These are phyloP conservation scores for Galerucella nymphaeae DNA, from an alignment of 2,888 invertebrate species.

Conservation along the genomic window DNA sequence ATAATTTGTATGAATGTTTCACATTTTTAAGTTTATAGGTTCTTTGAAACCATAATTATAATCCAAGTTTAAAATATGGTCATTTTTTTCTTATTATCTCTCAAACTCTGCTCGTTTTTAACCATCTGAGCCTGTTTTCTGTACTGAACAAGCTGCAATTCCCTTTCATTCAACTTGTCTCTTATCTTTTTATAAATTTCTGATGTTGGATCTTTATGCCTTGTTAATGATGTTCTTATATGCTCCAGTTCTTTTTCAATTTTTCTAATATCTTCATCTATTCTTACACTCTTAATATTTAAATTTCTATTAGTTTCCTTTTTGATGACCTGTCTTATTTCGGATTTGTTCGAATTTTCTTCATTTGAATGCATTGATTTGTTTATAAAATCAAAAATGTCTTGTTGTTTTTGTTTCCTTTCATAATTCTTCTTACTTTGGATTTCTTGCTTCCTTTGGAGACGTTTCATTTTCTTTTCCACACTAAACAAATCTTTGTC, in stretches of 20 bases:
- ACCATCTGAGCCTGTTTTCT: slow-evolving; percentile 73
- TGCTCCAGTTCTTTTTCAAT: slow-evolving; percentile 75
- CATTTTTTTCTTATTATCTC: slow-evolving; percentile 81
- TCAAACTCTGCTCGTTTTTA: slow-evolving; percentile 75
- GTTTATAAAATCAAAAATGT: slow-evolving; percentile 80
- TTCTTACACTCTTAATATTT: slow-evolving; percentile 79
- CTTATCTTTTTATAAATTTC: slow-evolving; percentile 72
- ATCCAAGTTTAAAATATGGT: slow-evolving; percentile 73
- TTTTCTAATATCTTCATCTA: slow-evolving; percentile 77
- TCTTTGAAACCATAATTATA: too few species aligned
- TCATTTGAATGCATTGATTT: slow-evolving; percentile 47
- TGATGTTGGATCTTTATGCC: slow-evolving; percentile 70
- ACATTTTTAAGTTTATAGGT: too few species aligned
- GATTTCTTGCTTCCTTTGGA: slow-evolving; percentile 74
- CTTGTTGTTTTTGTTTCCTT: slow-evolving; percentile 71
- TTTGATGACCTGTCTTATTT: slow-evolving; percentile 60
- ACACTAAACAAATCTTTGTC: slow-evolving; percentile 78
- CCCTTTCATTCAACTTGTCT: slow-evolving; percentile 71
- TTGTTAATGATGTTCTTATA: slow-evolving; percentile 73
- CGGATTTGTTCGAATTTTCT: slow-evolving; percentile 43
- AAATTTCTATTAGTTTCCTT: slow-evolving; percentile 72
- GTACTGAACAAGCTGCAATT: slow-evolving; percentile 71
- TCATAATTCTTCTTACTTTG: slow-evolving; percentile 74
- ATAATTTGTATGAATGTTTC: too few species aligned
- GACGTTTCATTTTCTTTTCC: slow-evolving; percentile 74